A percentile compares a stretch with the other conserved stretches of the same genome.
Evolutionary conservation across 2,113 vertebrate genomes (phyloP).

Genomic region (Urocolius indicus): DNA sequence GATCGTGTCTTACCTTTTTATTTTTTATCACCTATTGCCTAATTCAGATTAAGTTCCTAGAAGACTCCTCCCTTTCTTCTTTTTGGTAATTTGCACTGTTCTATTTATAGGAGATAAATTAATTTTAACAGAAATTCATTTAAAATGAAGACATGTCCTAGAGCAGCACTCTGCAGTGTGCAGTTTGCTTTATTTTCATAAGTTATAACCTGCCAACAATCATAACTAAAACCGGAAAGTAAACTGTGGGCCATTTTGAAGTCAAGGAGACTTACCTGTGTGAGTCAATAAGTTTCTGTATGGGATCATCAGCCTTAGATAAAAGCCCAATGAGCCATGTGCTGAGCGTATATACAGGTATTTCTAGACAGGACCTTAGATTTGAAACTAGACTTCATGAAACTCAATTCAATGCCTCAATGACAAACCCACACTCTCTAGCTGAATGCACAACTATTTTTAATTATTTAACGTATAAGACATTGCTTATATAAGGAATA

Average conservation of each 20-base stretch:
- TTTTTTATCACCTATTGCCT: neutral
- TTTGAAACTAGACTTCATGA: neutral
- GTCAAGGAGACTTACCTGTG: neutral
- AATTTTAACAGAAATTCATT: neutral
- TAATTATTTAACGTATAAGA: neutral
- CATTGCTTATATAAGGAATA: neutral
- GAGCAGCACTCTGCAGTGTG: neutral
- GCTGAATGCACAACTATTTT: neutral
- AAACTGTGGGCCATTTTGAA: neutral
- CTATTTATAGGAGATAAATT: neutral
- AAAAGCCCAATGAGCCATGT: neutral
- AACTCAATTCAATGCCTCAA: neutral
- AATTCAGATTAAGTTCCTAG: neutral
- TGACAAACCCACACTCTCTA: neutral
- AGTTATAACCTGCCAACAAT: neutral
- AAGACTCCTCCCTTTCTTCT: neutral
- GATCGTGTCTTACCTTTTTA: neutral
- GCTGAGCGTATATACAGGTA: neutral
- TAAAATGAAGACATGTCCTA: neutral
- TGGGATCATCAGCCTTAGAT: neutral
- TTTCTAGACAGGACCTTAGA: neutral
- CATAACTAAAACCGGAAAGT: neutral
- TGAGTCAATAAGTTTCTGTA: neutral
- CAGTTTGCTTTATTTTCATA: neutral
- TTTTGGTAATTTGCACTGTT: neutral